Evolutionary conservation across 2,797 vertebrate species (phyloP).

Genomic region (Neosilurus hyrtlii): DNA sequence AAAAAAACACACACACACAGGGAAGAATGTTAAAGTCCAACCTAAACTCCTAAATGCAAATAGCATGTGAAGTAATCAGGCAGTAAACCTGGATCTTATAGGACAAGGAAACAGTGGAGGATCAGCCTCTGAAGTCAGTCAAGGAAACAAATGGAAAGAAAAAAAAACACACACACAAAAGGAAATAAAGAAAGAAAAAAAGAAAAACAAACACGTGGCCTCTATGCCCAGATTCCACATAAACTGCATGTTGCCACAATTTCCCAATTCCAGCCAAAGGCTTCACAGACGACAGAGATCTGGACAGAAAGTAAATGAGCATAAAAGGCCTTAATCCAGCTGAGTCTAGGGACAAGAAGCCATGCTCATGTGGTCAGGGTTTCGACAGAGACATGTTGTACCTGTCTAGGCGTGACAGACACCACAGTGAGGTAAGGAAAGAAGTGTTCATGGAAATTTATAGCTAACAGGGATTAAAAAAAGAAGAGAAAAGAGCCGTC

Average conservation of each 20-base stretch:
- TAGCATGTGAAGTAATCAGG: slow-evolving; percentile 30
- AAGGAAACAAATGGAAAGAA: slow-evolving; percentile 44
- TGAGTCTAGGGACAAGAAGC: slow-evolving; percentile 10
- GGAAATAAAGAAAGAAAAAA: background rate
- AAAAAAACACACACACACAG: slow-evolving; percentile 10
- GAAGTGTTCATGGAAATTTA: slow-evolving; percentile 3
- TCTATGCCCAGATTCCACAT: slow-evolving; percentile 61
- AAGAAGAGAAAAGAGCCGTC: background rate
- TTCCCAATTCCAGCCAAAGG: slow-evolving; percentile 53
- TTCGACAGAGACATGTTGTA: slow-evolving; percentile 19
- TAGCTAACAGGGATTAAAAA: slow-evolving; percentile 23
- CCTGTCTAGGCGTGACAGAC: slow-evolving; percentile 26
- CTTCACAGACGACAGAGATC: slow-evolving; percentile 12
- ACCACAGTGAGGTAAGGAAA: slow-evolving; percentile 10
- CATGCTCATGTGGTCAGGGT: slow-evolving; percentile 12
- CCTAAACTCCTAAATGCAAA: slow-evolving; percentile 44
- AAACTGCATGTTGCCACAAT: slow-evolving; percentile 66
- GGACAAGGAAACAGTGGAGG: background rate
- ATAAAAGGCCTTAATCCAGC: slow-evolving; percentile 29
- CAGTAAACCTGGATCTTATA: slow-evolving; percentile 29
- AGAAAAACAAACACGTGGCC: background rate
- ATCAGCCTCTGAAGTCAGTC: slow-evolving; percentile 4
- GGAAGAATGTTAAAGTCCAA: slow-evolving; percentile 41
- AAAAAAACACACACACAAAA: slow-evolving; percentile 23
- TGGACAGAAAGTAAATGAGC: background rate